Evolutionary conservation across 2,888 invertebrate genomes (phyloP).

Genomic region (Heteromurus nitidus): DNA sequence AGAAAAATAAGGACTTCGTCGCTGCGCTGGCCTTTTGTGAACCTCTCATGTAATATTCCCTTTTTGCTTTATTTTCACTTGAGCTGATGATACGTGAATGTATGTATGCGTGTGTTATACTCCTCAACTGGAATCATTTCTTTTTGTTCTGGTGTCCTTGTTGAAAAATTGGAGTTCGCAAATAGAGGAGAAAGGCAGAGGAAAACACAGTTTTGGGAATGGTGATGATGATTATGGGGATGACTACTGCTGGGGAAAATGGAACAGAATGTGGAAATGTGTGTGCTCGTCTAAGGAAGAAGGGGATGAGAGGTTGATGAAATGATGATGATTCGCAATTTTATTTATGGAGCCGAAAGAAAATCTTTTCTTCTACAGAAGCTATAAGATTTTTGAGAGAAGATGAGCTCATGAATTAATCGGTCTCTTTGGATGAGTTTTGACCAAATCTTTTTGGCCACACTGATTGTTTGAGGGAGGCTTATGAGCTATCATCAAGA

Average conservation of each 20-base stretch:
- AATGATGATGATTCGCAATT: constrained; percentile 1
- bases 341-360: constrained; percentile 10
- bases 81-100: too few relatives aligned
- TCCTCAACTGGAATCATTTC: too few relatives aligned
- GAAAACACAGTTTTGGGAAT: background rate
- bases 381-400: background rate
- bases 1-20: too few relatives aligned
- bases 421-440: background rate
- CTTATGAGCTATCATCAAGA: background rate
- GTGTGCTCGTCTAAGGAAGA: background rate
- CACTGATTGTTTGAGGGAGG: background rate
- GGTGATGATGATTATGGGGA: constrained; percentile 5
- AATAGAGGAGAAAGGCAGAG: background rate
- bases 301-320: too few relatives aligned
- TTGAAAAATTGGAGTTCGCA: constrained; percentile 22
- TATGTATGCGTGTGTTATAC: too few relatives aligned
- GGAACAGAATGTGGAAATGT: constrained; percentile 3
- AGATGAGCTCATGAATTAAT: constrained; percentile 14
- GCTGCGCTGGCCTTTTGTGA: background rate
- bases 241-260: constrained; percentile 8
- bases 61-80: background rate
- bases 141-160: too few relatives aligned
- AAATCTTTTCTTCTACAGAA: background rate
- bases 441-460: background rate
- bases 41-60: too few relatives aligned